These are phyloP conservation scores for Alloscopus bannaensis DNA, from an alignment of 2,888 invertebrate genomes.

Conservation along the genomic window DNA sequence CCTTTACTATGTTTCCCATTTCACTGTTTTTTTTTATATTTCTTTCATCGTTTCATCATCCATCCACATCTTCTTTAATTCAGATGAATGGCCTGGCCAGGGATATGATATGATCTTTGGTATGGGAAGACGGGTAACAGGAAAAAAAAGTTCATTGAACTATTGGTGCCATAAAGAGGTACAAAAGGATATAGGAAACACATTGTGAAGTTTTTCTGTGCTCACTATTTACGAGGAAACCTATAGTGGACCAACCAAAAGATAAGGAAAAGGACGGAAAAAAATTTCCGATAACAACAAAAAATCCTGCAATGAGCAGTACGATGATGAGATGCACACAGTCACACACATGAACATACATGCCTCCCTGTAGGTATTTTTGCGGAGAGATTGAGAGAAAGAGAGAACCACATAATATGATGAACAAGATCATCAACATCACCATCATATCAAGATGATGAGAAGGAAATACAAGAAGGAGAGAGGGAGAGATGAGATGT, in stretches of 20 bases:
- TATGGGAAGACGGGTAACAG: constrained; percentile 65
- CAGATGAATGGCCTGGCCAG: constrained; percentile 64
- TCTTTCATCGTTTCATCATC: constrained; percentile 52
- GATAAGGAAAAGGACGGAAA: constrained; percentile 6
- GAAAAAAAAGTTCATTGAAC: constrained; percentile 72
- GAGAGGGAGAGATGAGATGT: background rate
- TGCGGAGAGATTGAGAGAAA: constrained; percentile 5
- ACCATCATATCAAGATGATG: background rate
- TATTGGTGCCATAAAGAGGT: constrained; percentile 70
- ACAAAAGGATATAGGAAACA: constrained; percentile 33
- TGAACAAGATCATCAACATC: background rate
- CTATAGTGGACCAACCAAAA: constrained; percentile 19
- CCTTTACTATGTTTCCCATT: no score
- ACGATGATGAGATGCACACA: constrained; percentile 5
- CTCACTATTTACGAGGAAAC: background rate
- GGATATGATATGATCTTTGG: constrained; percentile 64
- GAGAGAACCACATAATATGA: constrained; percentile 4
- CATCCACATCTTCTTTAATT: constrained; percentile 67
- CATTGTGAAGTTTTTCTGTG: constrained; percentile 11
- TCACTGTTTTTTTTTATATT: no score
- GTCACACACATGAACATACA: no score
- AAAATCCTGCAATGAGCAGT: constrained; percentile 21
- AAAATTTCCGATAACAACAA: constrained; percentile 61
- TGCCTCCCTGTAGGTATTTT: no score
- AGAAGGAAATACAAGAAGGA: background rate